Evolutionary conservation across 2,888 invertebrate species (phyloP).

Genomic region (Aporophyla lueneburgensis): DNA sequence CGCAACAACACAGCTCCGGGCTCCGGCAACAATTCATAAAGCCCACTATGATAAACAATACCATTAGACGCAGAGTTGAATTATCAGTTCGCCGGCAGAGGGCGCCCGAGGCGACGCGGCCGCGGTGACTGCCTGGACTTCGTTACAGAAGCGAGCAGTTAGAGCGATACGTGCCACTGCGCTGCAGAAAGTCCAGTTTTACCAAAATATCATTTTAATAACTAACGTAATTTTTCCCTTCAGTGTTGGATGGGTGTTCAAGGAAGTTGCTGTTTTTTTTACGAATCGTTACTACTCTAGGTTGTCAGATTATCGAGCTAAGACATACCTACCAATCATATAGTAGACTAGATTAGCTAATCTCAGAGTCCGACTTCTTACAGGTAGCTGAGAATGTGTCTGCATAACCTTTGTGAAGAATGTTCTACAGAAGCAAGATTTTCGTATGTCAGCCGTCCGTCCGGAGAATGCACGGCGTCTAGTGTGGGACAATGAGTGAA

Average conservation of each 20-base stretch:
- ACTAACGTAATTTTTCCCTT: neutral
- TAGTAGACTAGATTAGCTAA: neutral
- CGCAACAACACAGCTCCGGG: neutral
- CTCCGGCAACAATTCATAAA: constrained; percentile 12
- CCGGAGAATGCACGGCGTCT: neutral
- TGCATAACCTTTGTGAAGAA: neutral
- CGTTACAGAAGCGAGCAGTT: constrained; percentile 5
- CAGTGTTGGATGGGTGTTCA: too few species aligned
- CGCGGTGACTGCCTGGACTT: neutral
- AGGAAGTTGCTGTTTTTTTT: neutral
- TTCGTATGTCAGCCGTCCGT: neutral
- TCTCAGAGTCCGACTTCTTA: neutral
- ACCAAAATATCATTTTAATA: neutral
- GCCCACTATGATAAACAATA: constrained; percentile 25
- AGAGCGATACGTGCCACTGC: neutral
- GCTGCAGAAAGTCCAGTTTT: neutral
- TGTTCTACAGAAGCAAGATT: neutral
- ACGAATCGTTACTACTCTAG: neutral
- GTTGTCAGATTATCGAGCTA: neutral
- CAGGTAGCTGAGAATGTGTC: neutral
- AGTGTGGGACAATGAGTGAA: neutral
- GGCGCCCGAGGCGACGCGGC: neutral
- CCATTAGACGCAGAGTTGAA: constrained; percentile 19
- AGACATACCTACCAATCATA: neutral
- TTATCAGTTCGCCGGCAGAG: constrained; percentile 10